Percentiles rank a stretch among this genome's conserved stretches.
phyloP scores from a whole-genome alignment of 2,888 invertebrate genomes.

The Branchellion lobata region DNA sequence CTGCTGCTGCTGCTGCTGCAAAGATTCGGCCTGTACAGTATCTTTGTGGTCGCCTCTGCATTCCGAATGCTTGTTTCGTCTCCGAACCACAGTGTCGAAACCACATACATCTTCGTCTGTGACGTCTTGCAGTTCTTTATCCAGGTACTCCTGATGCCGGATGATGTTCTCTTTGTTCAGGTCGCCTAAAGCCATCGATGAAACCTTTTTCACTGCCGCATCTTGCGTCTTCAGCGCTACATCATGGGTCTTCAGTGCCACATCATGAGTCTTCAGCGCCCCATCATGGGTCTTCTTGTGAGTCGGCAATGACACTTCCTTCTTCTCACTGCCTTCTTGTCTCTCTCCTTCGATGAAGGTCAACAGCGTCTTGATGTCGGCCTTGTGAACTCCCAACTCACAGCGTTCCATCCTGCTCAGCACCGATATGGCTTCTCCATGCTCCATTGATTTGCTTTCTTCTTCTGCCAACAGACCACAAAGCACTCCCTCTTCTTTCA shows the following conservation, averaged over 20 bases:
- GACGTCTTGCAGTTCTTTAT: slow-evolving; percentile 8
- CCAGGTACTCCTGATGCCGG: not conserved
- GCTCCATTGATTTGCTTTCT: not conserved
- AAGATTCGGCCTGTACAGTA: too few species aligned
- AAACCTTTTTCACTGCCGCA: not conserved
- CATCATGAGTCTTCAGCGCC: not conserved
- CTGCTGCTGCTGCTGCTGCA: too few species aligned
- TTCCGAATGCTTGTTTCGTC: not conserved
- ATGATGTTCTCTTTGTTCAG: not conserved
- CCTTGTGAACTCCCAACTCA: slow-evolving; percentile 1
- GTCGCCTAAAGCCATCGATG: not conserved
- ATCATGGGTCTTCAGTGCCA: too few species aligned
- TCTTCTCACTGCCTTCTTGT: not conserved
- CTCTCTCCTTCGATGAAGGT: not conserved
- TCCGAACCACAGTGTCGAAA: not conserved
- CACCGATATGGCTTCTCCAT: not conserved
- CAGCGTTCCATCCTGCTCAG: not conserved
- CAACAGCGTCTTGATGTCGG: not conserved
- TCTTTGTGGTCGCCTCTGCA: not conserved
- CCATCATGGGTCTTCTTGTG: not conserved
- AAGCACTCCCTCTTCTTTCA: not conserved
- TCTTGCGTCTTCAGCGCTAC: not conserved
- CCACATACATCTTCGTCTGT: not conserved
- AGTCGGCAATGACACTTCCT: not conserved
- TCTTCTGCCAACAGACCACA: not conserved